phyloP scores from a whole-genome alignment of 1,140 invertebrate species.

The Ceratitis capitata region DNA sequence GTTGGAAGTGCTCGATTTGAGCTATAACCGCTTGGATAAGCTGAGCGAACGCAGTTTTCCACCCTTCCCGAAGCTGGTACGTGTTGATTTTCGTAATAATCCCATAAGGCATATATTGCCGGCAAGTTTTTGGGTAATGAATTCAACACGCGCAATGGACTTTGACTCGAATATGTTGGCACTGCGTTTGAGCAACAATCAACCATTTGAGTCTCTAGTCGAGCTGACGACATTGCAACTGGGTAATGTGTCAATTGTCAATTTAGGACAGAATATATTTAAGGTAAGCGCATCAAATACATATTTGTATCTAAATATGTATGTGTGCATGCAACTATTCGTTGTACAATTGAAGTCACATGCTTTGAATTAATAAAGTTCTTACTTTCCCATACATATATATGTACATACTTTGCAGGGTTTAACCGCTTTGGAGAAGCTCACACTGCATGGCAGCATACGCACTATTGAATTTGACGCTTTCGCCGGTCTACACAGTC shows the following conservation, averaged over 20 bases:
- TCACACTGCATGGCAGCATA: constrained; percentile 68
- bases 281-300: constrained; percentile 47
- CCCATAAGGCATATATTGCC: constrained; percentile 74
- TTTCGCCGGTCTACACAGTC: constrained; percentile 70
- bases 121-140: constrained; percentile 79
- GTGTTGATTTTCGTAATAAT: constrained; percentile 73
- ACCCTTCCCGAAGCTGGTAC: constrained; percentile 72
- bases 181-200: constrained; percentile 68
- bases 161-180: constrained; percentile 69
- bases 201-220: constrained; percentile 72
- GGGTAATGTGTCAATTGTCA: constrained; percentile 69
- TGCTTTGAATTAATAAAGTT: background rate
- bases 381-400: too few species aligned
- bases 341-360: background rate
- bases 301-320: background rate
- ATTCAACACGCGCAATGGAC: constrained; percentile 71
- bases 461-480: constrained; percentile 74
- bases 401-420: constrained; percentile 53
- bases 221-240: constrained; percentile 68
- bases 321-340: background rate
- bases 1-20: constrained; percentile 73
- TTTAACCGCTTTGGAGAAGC: constrained; percentile 50
- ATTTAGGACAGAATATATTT: constrained; percentile 72
- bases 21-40: constrained; percentile 73
- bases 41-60: constrained; percentile 77